Evolutionary conservation across 2,888 invertebrate genomes (phyloP), one percentile per base, ranked within the genome.

Genomic region (Isotomurus palustris): DNA sequence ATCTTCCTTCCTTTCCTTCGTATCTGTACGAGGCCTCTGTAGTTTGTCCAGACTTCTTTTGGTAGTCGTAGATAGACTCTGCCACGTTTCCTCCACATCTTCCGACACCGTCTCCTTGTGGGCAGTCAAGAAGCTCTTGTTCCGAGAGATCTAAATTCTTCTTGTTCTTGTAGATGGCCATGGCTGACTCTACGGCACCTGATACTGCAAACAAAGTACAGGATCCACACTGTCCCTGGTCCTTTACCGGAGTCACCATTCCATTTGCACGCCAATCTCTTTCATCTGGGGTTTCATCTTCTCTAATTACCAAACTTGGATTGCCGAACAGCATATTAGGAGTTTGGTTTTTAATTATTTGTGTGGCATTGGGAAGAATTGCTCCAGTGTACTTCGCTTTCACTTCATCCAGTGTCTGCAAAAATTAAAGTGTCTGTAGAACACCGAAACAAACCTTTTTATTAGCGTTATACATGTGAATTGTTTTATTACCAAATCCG

Each of bases 201-300:
- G n/a, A n/a, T n/a, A n/a, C n/a, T n/a, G n/a, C n/a, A n/a, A n/a
- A n/a, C n/a, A n/a, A n/a, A n/a, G n/a, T n/a, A 80, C 92, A 93
- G 2, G 89, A 89, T 60, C 91, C 92, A 76, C 92, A 92, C 73
- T 84, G 83, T 72, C 87, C 90, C 81, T 94, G 93, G 80, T 94
- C 86, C 77, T 94, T 93, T 66, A 94, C 79, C 1, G 81, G 82
- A 14, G 93, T 92, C 58, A 94, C 93, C 62, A 89, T 90, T 45
- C 92, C 92, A 64, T 84, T 74, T 55, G 79, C 73, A 72, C 91
- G 83, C 94, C 94, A 94, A 78, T 94, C 92, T 50, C 92, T 85
- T 44, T 78, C 72, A 28, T 81, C 78, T 12, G 93, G 89, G 57
- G 86, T n/a, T n/a, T n/a, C 22, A 22, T 21, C n/a, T n/a, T n/a